Evolutionary conservation across 2,797 vertebrate genomes (phyloP).

Genomic region (Gadopsis marmoratus): DNA sequence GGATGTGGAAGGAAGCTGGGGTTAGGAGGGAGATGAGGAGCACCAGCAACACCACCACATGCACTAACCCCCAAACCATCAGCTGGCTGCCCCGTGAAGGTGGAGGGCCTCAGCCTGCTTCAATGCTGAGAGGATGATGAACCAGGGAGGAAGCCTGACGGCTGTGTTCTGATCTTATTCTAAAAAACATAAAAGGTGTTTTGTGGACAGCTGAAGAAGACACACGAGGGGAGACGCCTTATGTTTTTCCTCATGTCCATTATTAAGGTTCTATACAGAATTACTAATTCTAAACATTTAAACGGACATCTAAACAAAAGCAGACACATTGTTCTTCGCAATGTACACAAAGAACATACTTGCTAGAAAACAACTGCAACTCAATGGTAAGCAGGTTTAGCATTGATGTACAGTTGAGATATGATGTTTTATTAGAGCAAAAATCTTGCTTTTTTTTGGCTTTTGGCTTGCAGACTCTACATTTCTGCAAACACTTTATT

Average conservation of each 20-base stretch:
- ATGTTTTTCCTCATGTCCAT: background rate
- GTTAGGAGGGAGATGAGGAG: constrained; percentile 59
- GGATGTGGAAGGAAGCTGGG: constrained; percentile 72
- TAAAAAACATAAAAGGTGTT: constrained; percentile 6
- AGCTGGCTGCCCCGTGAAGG: constrained; percentile 49
- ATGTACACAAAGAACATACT: background rate
- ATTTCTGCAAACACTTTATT: constrained; percentile 6
- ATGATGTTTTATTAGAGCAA: background rate
- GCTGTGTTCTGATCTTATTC: background rate
- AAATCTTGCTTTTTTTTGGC: background rate
- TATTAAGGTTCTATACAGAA: background rate
- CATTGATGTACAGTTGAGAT: background rate
- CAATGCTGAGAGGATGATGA: constrained; percentile 10
- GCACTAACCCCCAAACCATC: constrained; percentile 53
- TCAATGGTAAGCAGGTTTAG: background rate
- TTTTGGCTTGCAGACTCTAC: background rate
- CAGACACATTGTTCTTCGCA: no score
- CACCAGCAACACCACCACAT: constrained; percentile 60
- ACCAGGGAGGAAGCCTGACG: constrained; percentile 1
- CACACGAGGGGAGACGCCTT: background rate
- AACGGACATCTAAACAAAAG: background rate
- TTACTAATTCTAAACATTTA: background rate
- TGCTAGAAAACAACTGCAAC: background rate
- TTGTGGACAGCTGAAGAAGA: background rate
- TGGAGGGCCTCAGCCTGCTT: constrained; percentile 40